Base-by-base conservation (phyloP, 1,140 invertebrate genomes). In the Eriosoma lanigerum region DNA sequence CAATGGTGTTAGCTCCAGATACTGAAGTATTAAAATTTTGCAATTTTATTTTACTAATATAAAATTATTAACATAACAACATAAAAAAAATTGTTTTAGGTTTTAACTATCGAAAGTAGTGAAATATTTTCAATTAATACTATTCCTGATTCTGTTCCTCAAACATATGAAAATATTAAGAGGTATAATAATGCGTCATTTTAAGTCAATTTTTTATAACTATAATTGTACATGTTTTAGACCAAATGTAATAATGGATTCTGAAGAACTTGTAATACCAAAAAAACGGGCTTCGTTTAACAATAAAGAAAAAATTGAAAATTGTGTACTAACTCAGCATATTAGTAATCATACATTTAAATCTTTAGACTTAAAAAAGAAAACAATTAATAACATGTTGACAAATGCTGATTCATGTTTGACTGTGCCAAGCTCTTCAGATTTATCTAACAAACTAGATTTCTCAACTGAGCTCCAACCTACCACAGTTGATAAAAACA, bases 1-100 rank as follows among this genome's bases (percentile, higher is more conserved):
- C 44, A 3, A 3, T 46, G 24, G 38, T 72, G 0, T 50, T 81
- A 12, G 81, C 48, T 81, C 38, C 56, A 32, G 81, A 81, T 62
- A 81, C 81, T 32, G 44, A 81, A 24, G 81, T 81, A 73, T 24
- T 24, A 19, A 3, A 60, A 50, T 56, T 5, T 2, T 38, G 0
- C 9, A 50, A 38, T 46, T 46, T 3, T 48, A 68, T 48, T 26
- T 9, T 48, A 48, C 8, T 48, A 68, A 26, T 29, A 24, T 46
- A 68, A 68, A 48, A 15, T 26, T 13, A 38, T 44, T 38, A 3
- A 5, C 21, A 46, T 26, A n/a, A n/a, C 8, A 38, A 38, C 8
- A 4, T 38, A 38, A 38, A 38, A 4, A 38, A 38, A 38, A 3
- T 4, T 38, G 32, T 56, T 81, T 66, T 29, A 81, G 75, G 24